A percentile compares a stretch with the other conserved stretches of the same genome.
phyloP scores from a whole-genome alignment of 92 coral and sea anemone genomes.

The Phenganax marumi region DNA sequence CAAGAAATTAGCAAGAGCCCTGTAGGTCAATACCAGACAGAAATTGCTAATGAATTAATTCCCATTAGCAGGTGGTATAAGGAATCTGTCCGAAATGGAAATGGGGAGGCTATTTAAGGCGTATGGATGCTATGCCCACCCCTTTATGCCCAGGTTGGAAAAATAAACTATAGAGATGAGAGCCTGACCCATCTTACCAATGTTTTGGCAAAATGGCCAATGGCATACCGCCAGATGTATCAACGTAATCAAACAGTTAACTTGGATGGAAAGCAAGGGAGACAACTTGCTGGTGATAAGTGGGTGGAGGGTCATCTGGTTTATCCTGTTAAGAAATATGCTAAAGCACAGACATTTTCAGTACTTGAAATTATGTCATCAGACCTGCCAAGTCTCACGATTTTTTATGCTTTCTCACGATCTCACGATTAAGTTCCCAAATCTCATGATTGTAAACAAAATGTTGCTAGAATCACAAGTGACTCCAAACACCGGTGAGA shows the following conservation, averaged over 20 bases:
- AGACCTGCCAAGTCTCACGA: too few relatives aligned
- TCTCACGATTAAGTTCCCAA: too few relatives aligned
- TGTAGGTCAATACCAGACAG: conserved; percentile 33
- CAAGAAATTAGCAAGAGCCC: conserved; percentile 1
- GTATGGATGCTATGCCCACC: conserved; percentile 27
- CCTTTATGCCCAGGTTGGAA: conserved; percentile 13
- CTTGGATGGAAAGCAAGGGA: conserved; percentile 48
- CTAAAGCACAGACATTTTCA: conserved; percentile 46
- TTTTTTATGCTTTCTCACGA: too few relatives aligned
- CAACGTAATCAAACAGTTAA: conserved; percentile 31
- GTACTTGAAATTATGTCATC: conserved; percentile 52
- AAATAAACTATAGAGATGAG: conserved; percentile 24
- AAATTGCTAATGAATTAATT: conserved; percentile 38
- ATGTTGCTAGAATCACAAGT: too few relatives aligned
- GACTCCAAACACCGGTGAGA: too few relatives aligned
- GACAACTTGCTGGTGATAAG: conserved; percentile 53
- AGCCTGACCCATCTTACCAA: conserved; percentile 6
- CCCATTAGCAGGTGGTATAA: conserved; percentile 56
- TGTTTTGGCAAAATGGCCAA: conserved; percentile 11
- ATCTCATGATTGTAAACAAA: too few relatives aligned
- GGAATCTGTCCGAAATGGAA: conserved; percentile 55
- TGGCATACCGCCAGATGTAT: conserved; percentile 7
- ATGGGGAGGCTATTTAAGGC: conserved; percentile 52
- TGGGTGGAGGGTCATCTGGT: conserved; percentile 63
- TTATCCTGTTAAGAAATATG: conserved; percentile 48